These are phyloP conservation scores for Scortum barcoo DNA, from an alignment of 2,113 vertebrate genomes.

Conservation along the genomic window DNA sequence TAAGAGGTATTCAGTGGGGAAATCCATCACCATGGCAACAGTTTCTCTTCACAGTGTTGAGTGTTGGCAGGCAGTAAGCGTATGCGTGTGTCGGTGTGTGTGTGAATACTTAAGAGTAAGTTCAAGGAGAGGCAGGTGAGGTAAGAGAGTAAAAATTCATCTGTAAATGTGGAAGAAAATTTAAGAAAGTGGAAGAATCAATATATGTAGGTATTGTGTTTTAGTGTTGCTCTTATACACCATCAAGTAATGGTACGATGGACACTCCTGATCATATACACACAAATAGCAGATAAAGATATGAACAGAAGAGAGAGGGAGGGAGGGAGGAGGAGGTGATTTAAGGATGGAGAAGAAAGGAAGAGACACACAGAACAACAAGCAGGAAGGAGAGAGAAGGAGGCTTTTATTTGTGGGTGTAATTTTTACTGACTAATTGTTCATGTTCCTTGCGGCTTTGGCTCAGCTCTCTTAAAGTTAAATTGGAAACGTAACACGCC, in stretches of 20 bases:
- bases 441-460: neutral
- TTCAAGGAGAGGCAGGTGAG: neutral
- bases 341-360: neutral
- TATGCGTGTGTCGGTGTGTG: slow-evolving; percentile 8
- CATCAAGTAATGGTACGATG: neutral
- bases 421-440: neutral
- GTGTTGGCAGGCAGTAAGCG: slow-evolving; percentile 39
- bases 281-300: neutral
- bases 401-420: neutral
- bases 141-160: slow-evolving; percentile 11
- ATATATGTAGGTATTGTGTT: too few species aligned
- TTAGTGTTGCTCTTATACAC: neutral
- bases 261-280: neutral
- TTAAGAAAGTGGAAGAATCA: too few species aligned
- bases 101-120: neutral
- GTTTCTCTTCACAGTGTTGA: slow-evolving; percentile 34
- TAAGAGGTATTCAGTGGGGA: slow-evolving; percentile 8
- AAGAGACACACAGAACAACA: neutral
- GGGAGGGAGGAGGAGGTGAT: neutral
- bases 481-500: neutral
- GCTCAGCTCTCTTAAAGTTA: neutral
- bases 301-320: neutral
- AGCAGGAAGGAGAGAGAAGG: neutral
- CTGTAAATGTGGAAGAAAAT: neutral
- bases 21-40: slow-evolving; percentile 70